Base-by-base conservation (phyloP, 2,888 invertebrate genomes). In the Xestia rhomboidea region DNA sequence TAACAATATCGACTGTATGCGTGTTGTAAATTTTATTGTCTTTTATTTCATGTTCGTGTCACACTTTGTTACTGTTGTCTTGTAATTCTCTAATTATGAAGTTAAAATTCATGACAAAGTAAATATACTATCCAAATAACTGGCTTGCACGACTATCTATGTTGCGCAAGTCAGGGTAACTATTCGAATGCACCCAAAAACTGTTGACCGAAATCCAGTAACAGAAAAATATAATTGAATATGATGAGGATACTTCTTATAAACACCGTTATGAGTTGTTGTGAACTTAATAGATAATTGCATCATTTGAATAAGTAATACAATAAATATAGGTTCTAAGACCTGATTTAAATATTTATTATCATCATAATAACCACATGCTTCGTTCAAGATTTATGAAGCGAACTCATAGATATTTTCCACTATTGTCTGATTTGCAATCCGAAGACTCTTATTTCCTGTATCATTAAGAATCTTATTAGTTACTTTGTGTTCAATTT, bases 291-390 rank as follows among this genome's bases (percentile, higher is more conserved):
- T 64, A 60, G 10, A 62, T 21, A 62, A 62, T 30, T 82, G 41
- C 18, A 44, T 69, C n/a, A 49, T 69, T 66, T 57, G 41, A 83
- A 66, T 64, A 69, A 1, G 44, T 60, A 66, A 78, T 54, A n/a
- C 44, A 66, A 44, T 77, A 66, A 63, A 15, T 51, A 38, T 64
- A 64, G 38, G 27, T 78, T 82, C 30, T 60, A 44, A 49, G 27
- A 24, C 63, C 27, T 64, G 38, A 73, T 80, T 80, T 79, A 27
- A 80, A 79, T 84, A 84, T 62, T 72, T n/a, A 69, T 81, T 67
- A 62, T 57, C 34, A 49, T 44, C 27, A 41, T 62, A 49, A 60
- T 73, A 66, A 67, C 2, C 1, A 63, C 54, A 57, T 62, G 41
- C 71, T n/a, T 30, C 41, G 30, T 54, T 79, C 24, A 80, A 81